Base-by-base conservation (phyloP, 2,888 invertebrate species). In the Spatulosminthurus flaviceps region DNA sequence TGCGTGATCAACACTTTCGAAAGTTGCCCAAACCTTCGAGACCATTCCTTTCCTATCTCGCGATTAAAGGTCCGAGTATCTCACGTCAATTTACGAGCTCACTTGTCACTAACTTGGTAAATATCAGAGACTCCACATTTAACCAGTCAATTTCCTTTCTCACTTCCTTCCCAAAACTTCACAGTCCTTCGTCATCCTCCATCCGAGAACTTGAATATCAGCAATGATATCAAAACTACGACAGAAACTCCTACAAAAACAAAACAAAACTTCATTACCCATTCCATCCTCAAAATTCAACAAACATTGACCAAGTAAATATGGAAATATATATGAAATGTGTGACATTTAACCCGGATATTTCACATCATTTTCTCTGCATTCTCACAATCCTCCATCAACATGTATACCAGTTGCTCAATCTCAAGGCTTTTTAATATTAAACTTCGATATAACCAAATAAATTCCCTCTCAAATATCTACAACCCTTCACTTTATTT, bases 201-300 rank as follows among this genome's bases (percentile, higher is more conserved):
- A 51, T 19, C 51, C n/a, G 2, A 51, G 51, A 51, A 51, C 19
- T 51, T 51, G 51, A 51, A 51, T 11, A 51, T 51, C 19, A 13
- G n/a, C 51, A 51, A 4, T 51, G n/a, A n/a, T 11, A n/a, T 51
- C 51, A 51, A 51, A 11, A 5, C 51, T n/a, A n/a, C n/a, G 51
- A 51, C 51, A 51, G 51, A 51, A 51, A 51, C 51, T 51, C 51
- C 51, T 51, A 19, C 51, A 51, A 51, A 51, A 19, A 51, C 16
- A 51, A 51, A 51, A 51, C 16, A 51, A 51, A 13, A 51, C n/a
- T 51, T 51, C 51, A 51, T 19, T 19, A 51, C 16, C 16, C 51
- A 51, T 51, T 51, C n/a, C 51, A 16, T 51, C n/a, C 1, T 51
- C 51, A 51, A 51, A 51, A 34, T 4, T 34, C 34, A 34, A 9